Evolutionary conservation across 2,888 invertebrate species (phyloP), one percentile per base, ranked within the genome.

Genomic region (Galerucella nymphaeae): DNA sequence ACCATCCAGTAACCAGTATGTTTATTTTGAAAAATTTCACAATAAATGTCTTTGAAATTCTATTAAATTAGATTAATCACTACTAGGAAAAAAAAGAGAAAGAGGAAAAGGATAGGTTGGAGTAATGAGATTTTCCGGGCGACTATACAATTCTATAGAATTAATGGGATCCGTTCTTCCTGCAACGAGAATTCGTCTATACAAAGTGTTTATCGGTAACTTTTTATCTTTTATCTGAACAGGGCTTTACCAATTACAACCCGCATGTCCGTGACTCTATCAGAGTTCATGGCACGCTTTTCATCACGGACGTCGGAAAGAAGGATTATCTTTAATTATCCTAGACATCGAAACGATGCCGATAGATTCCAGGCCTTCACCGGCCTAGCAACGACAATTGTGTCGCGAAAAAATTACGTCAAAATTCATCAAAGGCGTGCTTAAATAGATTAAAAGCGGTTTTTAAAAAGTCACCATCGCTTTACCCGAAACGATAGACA

Each of bases 311-410:
- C 77, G 80, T 79, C 77, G 80, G 80, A 81, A 83, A 85, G 84
- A 85, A 82, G 84, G 84, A 85, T 84, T 84, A 84, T 84, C 84
- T 84, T 84, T 84, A 85, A 85, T 85, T 85, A 85, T 84, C 85
- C 82, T 78, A 81, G 84, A 84, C 84, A 81, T 83, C 83, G 66
- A 57, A 64, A 70, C 64, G 70, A 70, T 64, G 70, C 62, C 55
- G 23, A 55, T 59, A 50, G 45, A 45, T 48, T n/a, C 18, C 53
- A 16, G 10, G 18, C 18, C 18, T 53, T 53, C 18, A 53, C 53
- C n/a, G 67, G 65, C 57, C 63, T 41, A 48, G 71, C 70, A 42
- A 41, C 66, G 66, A 66, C 67, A 69, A 70, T 70, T 67, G 70
- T 41, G 55, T 58, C 66, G 50, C 48, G 30, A n/a, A 58, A 55